phyloP scores from a whole-genome alignment of 2,113 vertebrate species.

The Sapajus apella region DNA sequence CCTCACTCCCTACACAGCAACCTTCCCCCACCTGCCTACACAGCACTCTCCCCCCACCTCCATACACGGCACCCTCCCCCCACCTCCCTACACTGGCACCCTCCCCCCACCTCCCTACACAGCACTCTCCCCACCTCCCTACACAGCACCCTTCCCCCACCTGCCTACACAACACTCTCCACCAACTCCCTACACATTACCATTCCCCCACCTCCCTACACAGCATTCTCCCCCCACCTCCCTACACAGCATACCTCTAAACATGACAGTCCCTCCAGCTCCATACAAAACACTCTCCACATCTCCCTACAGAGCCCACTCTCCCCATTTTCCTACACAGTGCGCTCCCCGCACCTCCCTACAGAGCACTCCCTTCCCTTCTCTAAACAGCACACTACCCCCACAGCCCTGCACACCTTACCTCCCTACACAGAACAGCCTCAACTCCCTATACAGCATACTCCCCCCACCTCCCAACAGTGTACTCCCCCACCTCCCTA shows the following conservation, averaged over 20 bases:
- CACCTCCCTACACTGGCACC: no score
- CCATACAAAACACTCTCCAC: background rate
- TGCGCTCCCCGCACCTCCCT: background rate
- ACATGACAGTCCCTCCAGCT: no score
- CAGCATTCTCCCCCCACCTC: no score
- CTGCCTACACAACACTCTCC: no score
- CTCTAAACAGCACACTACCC: background rate
- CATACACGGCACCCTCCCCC: no score
- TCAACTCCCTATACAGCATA: background rate
- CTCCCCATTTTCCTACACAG: no score
- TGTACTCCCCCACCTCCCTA: background rate
- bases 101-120: background rate
- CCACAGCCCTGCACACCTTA: no score
- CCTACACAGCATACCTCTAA: no score
- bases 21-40: rapidly evolving
- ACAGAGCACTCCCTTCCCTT: background rate
- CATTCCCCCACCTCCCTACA: no score
- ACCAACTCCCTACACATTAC: background rate
- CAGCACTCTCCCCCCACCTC: no score
- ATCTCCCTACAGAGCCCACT: background rate
- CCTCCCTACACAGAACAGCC: background rate
- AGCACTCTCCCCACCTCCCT: no score
- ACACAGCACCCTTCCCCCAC: background rate
- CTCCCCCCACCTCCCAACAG: background rate
- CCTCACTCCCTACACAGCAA: no score